Evolutionary conservation across 2,888 invertebrate species (phyloP).

Genomic region (Endotricha flammealis): DNA sequence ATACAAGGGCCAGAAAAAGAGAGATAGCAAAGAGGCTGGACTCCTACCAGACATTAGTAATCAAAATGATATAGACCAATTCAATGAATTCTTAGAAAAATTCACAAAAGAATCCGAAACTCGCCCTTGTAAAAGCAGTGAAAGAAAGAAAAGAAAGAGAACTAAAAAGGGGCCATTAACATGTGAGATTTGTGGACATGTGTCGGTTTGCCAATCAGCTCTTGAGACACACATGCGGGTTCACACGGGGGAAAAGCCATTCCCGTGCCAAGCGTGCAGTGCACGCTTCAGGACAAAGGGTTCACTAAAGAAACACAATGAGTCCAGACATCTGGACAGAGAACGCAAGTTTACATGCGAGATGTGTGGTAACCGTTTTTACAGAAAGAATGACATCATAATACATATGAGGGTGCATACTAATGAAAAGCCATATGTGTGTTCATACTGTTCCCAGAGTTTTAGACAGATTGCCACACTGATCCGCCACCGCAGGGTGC

Average conservation of each 20-base stretch:
- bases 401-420: conserved; percentile 63
- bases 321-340: conserved; percentile 44
- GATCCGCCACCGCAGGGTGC: conserved; percentile 58
- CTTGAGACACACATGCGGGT: conserved; percentile 57
- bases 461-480: conserved; percentile 61
- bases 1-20: conserved; percentile 9
- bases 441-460: conserved; percentile 48
- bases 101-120: conserved; percentile 18
- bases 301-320: conserved; percentile 49
- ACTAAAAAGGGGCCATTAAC: conserved; percentile 41
- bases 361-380: conserved; percentile 62
- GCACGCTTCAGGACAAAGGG: conserved; percentile 51
- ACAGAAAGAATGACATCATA: conserved; percentile 55
- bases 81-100: conserved; percentile 11
- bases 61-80: conserved; percentile 7
- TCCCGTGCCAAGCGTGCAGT: conserved; percentile 43
- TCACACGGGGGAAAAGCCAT: conserved; percentile 66
- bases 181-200: conserved; percentile 53
- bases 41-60: not conserved
- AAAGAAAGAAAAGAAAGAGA: conserved; percentile 28
- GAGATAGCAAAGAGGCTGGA: not conserved
- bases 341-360: conserved; percentile 62
- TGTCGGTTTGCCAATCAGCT: conserved; percentile 48
- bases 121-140: not conserved
- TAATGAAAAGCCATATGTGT: conserved; percentile 56